Evolutionary conservation across 2,888 invertebrate species (phyloP), one percentile per base, ranked within the genome.

Genomic region (Rhimphoctona megacephalus): DNA sequence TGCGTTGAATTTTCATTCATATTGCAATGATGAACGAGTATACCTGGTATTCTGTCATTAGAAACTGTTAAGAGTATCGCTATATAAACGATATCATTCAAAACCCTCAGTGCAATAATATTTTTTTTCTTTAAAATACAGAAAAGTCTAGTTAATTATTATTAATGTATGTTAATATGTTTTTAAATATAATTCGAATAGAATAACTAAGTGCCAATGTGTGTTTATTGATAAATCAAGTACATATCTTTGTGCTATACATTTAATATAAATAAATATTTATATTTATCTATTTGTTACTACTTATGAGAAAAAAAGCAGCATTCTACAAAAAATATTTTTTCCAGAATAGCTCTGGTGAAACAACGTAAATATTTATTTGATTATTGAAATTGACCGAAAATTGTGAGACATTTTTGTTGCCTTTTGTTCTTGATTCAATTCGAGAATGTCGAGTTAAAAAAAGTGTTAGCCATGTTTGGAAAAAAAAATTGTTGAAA

Each of bases 71-170:
- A 33, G 4, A 46, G n/a, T 77, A 43, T 49, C 64, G 61, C 39
- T n/a, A 30, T 39, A n/a, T 49, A 11, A 36, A 77, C 33, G 66
- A 22, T 52, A 66, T 77, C 66, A 66, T 52, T 33, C 5, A 30
- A 66, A 79, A 79, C 33, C 49, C 54, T 69, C 76, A 67, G 74
- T 67, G 74, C 76, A 76, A 76, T 82, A 82, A 82, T 69, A 69
- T 70, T 52, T 74, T 70, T 52, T 74, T 74, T 74, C 66, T 22
- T 67, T 61, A 17, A 61, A 30, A n/a, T 69, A n/a, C 4, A 76
- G 2, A 54, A 54, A 67, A 67, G 22, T 77, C 33, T 52, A 52
- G 17, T 69, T 69, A 11, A 43, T 25, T 14, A 22, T 22, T 46
- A n/a, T 4, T 36, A 49, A 33, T 72, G 19, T 33, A 72, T 33